Evolutionary conservation across 2,113 vertebrate genomes (phyloP).

Genomic region (Eulemur macaco): DNA sequence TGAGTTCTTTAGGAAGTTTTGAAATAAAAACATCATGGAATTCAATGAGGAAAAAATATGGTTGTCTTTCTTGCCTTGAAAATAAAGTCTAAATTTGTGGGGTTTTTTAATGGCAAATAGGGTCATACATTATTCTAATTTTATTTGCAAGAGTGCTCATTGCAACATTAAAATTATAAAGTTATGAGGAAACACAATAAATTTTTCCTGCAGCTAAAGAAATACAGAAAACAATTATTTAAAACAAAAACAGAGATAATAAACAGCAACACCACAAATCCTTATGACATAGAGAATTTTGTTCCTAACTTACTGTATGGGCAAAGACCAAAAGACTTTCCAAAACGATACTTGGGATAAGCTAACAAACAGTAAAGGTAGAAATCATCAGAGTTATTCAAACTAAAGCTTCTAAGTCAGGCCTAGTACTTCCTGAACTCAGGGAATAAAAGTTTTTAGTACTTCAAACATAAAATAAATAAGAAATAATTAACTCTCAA

Average conservation of each 20-base stretch:
- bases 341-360: not conserved
- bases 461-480: conserved; percentile 21
- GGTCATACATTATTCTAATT: not conserved
- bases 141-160: conserved; percentile 4
- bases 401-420: not conserved
- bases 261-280: not conserved
- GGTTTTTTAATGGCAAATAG: not conserved
- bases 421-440: not conserved
- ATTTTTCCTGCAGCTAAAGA: not conserved
- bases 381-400: not conserved
- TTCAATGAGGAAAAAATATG: not conserved
- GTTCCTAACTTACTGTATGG: not conserved
- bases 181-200: not conserved
- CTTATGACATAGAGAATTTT: not conserved
- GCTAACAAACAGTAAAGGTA: not conserved
- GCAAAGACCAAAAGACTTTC: not conserved
- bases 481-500: not conserved
- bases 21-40: not conserved
- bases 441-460: not conserved
- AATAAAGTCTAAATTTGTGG: not conserved
- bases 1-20: not conserved
- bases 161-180: not conserved
- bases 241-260: not conserved
- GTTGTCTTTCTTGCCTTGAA: not conserved
- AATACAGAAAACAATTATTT: conserved; percentile 23